These are phyloP conservation scores for Tenodera sinensis DNA, from an alignment of 2,888 invertebrate genomes.

Conservation along the genomic window DNA sequence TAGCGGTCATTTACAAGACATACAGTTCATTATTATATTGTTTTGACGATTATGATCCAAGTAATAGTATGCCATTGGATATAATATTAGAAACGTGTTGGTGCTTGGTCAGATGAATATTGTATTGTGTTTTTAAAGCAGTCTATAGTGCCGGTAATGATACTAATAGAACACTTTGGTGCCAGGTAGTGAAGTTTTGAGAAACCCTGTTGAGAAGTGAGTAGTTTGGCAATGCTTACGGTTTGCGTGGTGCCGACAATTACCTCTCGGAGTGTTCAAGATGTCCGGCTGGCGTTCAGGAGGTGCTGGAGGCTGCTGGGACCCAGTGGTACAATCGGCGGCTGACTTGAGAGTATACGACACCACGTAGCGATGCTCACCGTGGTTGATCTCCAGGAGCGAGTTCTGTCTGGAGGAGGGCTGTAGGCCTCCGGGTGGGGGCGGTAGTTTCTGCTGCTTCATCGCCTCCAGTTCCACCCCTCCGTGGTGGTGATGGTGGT, in stretches of 20 bases:
- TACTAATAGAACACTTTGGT: no score
- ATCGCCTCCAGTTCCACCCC: slow-evolving; percentile 41
- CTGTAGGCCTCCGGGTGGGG: slow-evolving; percentile 6
- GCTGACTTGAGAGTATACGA: slow-evolving; percentile 76
- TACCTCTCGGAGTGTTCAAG: slow-evolving; percentile 66
- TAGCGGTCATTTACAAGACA: no score
- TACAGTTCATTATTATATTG: no score
- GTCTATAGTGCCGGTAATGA: no score
- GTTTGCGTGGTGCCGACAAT: background rate
- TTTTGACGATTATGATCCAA: no score
- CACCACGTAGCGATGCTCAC: slow-evolving; percentile 76
- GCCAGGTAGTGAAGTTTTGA: no score
- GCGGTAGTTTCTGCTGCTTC: slow-evolving; percentile 52
- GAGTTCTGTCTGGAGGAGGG: slow-evolving; percentile 45
- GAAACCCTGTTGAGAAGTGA: no score
- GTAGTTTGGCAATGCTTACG: no score
- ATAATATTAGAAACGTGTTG: no score
- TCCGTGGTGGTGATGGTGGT: slow-evolving; percentile 22
- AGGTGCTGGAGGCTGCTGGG: slow-evolving; percentile 38
- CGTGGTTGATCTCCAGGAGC: slow-evolving; percentile 72
- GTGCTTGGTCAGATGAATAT: no score
- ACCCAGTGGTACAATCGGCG: slow-evolving; percentile 22
- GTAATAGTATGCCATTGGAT: no score
- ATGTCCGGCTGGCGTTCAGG: slow-evolving; percentile 65
- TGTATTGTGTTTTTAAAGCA: no score